Percentiles rank a stretch among this genome's conserved stretches.
phyloP scores from a whole-genome alignment of 2,113 vertebrate genomes.

The Pleuronectes platessa region DNA sequence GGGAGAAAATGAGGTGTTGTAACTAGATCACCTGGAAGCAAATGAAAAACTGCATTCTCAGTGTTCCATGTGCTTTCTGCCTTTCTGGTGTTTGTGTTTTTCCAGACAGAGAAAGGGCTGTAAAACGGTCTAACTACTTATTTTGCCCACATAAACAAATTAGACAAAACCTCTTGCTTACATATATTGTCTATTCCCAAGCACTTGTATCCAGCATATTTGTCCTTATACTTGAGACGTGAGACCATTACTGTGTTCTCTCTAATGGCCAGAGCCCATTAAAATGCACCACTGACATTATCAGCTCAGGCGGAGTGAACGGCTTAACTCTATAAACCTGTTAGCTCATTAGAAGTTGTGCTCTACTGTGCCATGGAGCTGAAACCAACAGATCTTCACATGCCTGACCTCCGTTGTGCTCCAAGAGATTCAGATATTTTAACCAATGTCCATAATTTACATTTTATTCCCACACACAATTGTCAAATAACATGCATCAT shows the following conservation, averaged over 20 bases:
- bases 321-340: conserved; percentile 72
- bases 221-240: conserved; percentile 3
- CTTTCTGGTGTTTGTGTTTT: background rate
- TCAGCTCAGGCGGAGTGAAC: conserved; percentile 66
- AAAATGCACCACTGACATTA: conserved; percentile 70
- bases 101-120: background rate
- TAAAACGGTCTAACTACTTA: background rate
- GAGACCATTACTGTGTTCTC: conserved; percentile 38
- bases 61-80: background rate
- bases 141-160: background rate
- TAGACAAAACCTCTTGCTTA: background rate
- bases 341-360: conserved; percentile 68
- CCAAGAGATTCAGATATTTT: background rate
- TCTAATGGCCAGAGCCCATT: conserved; percentile 62
- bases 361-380: conserved; percentile 1
- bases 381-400: conserved; percentile 8
- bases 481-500: background rate
- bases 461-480: background rate
- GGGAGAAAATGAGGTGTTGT: conserved; percentile 44
- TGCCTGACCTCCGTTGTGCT: background rate
- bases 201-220: background rate
- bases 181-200: conserved; percentile 6
- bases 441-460: background rate
- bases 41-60: conserved; percentile 30
- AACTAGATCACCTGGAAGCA: conserved; percentile 48